Evolutionary conservation across 1,140 invertebrate species (phyloP).

Genomic region (Drosophila nasuta): DNA sequence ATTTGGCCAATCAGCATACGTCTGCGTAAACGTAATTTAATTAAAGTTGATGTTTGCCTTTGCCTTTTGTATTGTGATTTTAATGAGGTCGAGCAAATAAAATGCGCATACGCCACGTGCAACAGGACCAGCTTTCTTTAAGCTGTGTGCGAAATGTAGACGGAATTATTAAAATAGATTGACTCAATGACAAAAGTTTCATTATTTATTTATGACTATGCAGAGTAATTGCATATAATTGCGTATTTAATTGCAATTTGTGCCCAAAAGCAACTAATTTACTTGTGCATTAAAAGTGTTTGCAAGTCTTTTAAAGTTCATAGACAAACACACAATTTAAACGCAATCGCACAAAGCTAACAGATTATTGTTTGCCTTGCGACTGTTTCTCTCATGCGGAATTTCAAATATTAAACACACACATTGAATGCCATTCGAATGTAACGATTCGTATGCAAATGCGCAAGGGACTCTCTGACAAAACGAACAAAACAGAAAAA

Average conservation of each 20-base stretch:
- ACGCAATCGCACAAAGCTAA: slow-evolving; percentile 18
- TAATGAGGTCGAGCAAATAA: slow-evolving; percentile 45
- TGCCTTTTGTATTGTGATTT: slow-evolving; percentile 23
- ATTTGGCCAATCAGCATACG: slow-evolving; percentile 39
- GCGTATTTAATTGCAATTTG: too few relatives aligned
- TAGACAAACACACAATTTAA: slow-evolving; percentile 2
- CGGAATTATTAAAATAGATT: background rate
- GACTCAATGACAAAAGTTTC: background rate
- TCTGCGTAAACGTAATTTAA: slow-evolving; percentile 44
- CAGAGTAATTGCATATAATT: too few relatives aligned
- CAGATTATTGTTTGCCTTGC: slow-evolving; percentile 26
- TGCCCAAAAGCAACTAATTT: too few relatives aligned
- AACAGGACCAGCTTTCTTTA: slow-evolving; percentile 1
- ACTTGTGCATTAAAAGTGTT: background rate
- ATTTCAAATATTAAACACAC: slow-evolving; percentile 4
- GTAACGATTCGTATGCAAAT: slow-evolving; percentile 37
- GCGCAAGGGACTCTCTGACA: slow-evolving; percentile 8
- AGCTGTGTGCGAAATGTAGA: background rate
- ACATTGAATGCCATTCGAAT: slow-evolving; percentile 7
- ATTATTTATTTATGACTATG: background rate
- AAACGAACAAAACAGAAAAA: background rate
- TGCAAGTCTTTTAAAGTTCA: background rate
- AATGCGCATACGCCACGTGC: slow-evolving; percentile 41
- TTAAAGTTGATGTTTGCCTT: slow-evolving; percentile 28
- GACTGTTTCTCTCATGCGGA: background rate